Percentiles rank a stretch among this genome's conserved stretches.
phyloP scores from a whole-genome alignment of 23 tunicate genomes.

The Ciona savignyi region DNA sequence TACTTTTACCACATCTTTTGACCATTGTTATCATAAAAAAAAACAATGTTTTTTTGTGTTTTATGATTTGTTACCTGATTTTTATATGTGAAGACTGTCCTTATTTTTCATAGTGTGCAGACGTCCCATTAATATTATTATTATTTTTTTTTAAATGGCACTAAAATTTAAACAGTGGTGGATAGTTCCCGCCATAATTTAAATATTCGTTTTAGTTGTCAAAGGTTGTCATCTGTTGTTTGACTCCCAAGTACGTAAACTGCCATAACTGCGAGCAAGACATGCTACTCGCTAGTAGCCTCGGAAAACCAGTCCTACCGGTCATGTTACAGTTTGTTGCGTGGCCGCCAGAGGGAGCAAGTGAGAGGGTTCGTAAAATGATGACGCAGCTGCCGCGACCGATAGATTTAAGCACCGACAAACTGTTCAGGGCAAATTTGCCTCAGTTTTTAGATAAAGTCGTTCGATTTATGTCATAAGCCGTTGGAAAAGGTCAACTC shows the following conservation, averaged over 20 bases:
- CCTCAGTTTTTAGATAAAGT: slow-evolving; percentile 34
- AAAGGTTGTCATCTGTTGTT: slow-evolving; percentile 45
- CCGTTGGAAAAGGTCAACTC: no score
- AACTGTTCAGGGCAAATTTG: slow-evolving; percentile 56
- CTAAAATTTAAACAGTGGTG: no score
- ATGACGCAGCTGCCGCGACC: slow-evolving; percentile 43
- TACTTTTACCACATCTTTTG: no score
- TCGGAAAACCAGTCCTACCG: slow-evolving; percentile 41
- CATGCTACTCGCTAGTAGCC: slow-evolving; percentile 37
- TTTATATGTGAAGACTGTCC: no score
- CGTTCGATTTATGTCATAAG: not conserved
- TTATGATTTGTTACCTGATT: no score
- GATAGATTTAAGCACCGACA: slow-evolving; percentile 65
- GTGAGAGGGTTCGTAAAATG: slow-evolving; percentile 39
- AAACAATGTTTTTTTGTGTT: no score
- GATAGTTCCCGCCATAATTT: no score
- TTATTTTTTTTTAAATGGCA: no score
- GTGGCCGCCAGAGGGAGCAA: slow-evolving; percentile 72
- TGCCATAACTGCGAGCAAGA: slow-evolving; percentile 78
- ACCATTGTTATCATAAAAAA: no score
- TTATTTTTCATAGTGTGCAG: no score
- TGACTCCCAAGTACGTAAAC: slow-evolving; percentile 62
- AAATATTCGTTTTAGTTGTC: no score
- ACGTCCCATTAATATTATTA: no score
- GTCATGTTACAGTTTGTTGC: slow-evolving; percentile 55